Conservation (phyloP, 2,113 vertebrate species). For the Aldabrachelys gigantea region DNA sequence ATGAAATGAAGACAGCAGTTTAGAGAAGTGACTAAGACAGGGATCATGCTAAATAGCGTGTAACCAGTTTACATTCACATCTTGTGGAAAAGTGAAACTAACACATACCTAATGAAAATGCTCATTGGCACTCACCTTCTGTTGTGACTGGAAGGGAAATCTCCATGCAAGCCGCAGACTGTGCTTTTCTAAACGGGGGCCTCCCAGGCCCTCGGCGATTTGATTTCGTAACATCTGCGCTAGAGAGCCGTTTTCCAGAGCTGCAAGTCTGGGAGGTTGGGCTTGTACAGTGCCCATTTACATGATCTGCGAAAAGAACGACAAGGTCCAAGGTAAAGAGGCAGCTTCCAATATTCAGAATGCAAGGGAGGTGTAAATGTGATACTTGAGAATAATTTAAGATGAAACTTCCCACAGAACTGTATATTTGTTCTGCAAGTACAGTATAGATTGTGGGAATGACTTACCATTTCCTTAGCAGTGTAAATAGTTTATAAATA, state of each 20-base stretch:
- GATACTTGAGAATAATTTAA: not conserved
- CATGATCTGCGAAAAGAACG: constrained; percentile 90
- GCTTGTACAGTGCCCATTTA: constrained; percentile 98
- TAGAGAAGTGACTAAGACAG: not conserved
- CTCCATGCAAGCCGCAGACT: constrained; percentile 99
- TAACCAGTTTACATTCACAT: not conserved
- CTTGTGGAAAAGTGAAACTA: not conserved
- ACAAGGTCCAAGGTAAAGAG: constrained; percentile 32
- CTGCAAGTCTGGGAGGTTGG: constrained; percentile 92
- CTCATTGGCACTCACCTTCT: constrained; percentile 91
- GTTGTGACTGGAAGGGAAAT: constrained; percentile 96
- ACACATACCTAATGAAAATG: not conserved
- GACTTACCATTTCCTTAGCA: not conserved
- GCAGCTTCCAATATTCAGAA: not conserved
- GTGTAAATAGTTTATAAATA: not conserved
- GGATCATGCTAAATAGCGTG: not conserved
- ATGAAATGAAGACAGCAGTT: constrained; percentile 7
- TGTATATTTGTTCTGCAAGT: not conserved
- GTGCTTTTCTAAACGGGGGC: constrained; percentile 98
- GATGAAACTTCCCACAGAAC: not conserved
- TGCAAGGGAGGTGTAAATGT: not conserved
- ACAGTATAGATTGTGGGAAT: not conserved
- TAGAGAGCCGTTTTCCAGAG: constrained; percentile 90
- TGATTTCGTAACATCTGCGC: constrained; percentile 89
- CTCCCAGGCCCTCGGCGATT: constrained; percentile 92